A percentile compares a stretch with the other conserved stretches of the same genome.
phyloP scores from a whole-genome alignment of 2,888 invertebrate species.

The Cheilosia urbana region DNA sequence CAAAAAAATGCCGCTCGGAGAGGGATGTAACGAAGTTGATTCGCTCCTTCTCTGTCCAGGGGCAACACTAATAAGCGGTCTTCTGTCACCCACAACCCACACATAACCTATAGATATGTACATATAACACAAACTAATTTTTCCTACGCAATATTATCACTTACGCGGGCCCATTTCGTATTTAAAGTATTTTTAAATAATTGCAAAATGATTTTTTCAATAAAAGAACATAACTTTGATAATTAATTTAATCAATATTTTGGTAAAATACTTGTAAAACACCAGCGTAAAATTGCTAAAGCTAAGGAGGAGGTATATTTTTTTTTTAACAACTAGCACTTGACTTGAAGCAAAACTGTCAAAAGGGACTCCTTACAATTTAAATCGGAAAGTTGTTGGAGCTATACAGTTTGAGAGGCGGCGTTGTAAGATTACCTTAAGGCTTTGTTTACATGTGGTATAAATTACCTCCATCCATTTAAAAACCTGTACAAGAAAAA shows the following conservation, averaged over 20 bases:
- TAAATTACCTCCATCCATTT: no score
- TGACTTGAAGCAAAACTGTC: slow-evolving; percentile 46
- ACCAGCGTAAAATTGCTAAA: slow-evolving; percentile 40
- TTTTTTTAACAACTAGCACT: slow-evolving; percentile 36
- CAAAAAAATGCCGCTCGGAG: slow-evolving; percentile 44
- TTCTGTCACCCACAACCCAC: slow-evolving; percentile 63
- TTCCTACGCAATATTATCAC: slow-evolving; percentile 44
- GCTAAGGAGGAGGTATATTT: slow-evolving; percentile 30
- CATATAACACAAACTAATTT: slow-evolving; percentile 74
- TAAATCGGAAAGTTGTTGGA: not conserved
- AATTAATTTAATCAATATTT: slow-evolving; percentile 38
- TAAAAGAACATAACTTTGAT: slow-evolving; percentile 47
- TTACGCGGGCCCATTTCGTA: slow-evolving; percentile 76
- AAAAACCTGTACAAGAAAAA: no score
- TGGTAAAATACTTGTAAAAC: slow-evolving; percentile 34
- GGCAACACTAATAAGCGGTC: slow-evolving; percentile 79
- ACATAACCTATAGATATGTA: slow-evolving; percentile 63
- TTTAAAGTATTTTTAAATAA: slow-evolving; percentile 24
- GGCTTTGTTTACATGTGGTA: not conserved
- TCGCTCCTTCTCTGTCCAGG: slow-evolving; percentile 10
- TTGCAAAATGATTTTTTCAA: slow-evolving; percentile 14
- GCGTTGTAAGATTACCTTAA: no score
- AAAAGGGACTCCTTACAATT: slow-evolving; percentile 1
- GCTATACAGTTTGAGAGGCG: not conserved
- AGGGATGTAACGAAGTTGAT: slow-evolving; percentile 22